Conservation (phyloP, 1,140 invertebrate species). For the Macrosteles quadrilineatus region DNA sequence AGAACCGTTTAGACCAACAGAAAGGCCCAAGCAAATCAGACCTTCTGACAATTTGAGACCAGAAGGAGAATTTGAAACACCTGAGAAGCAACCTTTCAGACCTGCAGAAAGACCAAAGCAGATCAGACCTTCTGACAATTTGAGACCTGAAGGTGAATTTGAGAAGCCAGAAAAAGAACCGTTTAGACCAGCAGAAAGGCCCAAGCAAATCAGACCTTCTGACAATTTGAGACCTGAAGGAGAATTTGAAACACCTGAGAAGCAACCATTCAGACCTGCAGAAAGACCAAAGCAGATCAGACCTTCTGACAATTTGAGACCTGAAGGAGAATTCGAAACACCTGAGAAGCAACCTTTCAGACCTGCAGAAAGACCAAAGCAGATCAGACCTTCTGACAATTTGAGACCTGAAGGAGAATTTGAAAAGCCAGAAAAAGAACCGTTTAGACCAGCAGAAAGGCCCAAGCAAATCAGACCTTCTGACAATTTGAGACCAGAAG, state of each 20-base stretch:
- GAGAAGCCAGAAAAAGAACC: constrained; percentile 50
- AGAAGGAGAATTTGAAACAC: constrained; percentile 53
- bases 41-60: constrained; percentile 60
- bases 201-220: constrained; percentile 45
- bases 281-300: constrained; percentile 46
- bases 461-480: constrained; percentile 36
- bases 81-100: constrained; percentile 42
- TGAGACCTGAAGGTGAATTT: constrained; percentile 57
- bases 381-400: constrained; percentile 47
- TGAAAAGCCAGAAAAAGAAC: constrained; percentile 36
- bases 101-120: constrained; percentile 51
- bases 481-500: constrained; percentile 59
- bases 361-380: constrained; percentile 29
- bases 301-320: constrained; percentile 56
- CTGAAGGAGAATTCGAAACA: constrained; percentile 57
- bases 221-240: constrained; percentile 61
- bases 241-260: constrained; percentile 50
- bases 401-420: constrained; percentile 59
- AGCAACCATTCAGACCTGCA: constrained; percentile 45
- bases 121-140: constrained; percentile 49
- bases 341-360: constrained; percentile 49
- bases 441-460: constrained; percentile 49
- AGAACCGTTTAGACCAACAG: constrained; percentile 44
- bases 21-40: constrained; percentile 41
- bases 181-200: constrained; percentile 51